These are phyloP conservation scores for Monopterus albus DNA, from an alignment of 2,113 vertebrate species.

Conservation along the genomic window DNA sequence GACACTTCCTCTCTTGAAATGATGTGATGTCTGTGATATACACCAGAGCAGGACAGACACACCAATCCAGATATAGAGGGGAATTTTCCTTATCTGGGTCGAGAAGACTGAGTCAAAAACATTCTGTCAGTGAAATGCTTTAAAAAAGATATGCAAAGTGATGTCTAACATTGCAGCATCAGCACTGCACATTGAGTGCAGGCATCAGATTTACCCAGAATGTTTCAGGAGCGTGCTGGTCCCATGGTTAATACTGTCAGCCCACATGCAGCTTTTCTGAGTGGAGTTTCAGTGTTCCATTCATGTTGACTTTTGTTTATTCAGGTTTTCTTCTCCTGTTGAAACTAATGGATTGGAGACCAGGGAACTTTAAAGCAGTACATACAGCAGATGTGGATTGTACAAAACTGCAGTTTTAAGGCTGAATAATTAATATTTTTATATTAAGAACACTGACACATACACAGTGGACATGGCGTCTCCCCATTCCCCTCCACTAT, in stretches of 20 bases:
- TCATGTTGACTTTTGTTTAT: conserved; percentile 3
- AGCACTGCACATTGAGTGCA: conserved; percentile 6
- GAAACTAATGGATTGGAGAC: neutral
- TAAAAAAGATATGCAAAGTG: conserved; percentile 2
- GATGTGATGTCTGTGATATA: conserved; percentile 1
- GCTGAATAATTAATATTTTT: neutral
- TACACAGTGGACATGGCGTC: too few relatives aligned
- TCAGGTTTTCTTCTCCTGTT: conserved; percentile 8
- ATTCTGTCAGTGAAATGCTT: conserved; percentile 25
- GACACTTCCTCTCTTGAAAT: conserved; percentile 27
- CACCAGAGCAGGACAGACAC: conserved; percentile 20
- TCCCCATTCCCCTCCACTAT: too few relatives aligned
- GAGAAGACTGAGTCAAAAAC: conserved; percentile 49
- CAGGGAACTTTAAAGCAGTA: neutral
- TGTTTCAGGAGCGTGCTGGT: conserved; percentile 23
- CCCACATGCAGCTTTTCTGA: conserved; percentile 14
- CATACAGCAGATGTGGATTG: too few relatives aligned
- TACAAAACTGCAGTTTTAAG: neutral
- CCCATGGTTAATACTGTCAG: conserved; percentile 14
- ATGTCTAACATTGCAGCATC: conserved; percentile 23
- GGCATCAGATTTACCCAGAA: conserved; percentile 31
- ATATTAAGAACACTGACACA: too few relatives aligned
- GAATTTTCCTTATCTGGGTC: conserved; percentile 61
- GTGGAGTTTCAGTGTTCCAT: conserved; percentile 1
- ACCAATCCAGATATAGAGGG: conserved; percentile 59